A percentile compares a stretch with the other conserved stretches of the same genome.
phyloP scores from a whole-genome alignment of 2,888 invertebrate genomes.

The Anthoptus insignis region DNA sequence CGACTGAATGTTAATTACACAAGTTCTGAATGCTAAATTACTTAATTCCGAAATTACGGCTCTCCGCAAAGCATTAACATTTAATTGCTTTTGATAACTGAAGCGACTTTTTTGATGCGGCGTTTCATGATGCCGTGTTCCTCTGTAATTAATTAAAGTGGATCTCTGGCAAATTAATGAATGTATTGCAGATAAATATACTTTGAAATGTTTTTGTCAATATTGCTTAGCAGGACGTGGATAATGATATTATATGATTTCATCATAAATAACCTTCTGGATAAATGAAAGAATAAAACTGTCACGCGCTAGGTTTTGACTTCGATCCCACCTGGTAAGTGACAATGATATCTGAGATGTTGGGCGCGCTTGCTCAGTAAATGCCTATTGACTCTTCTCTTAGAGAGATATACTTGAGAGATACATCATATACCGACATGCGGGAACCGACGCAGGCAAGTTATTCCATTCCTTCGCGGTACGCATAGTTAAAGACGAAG shows the following conservation, averaged over 20 bases:
- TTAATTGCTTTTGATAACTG: conserved; percentile 55
- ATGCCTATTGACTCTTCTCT: too few species aligned
- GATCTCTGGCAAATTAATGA: conserved; percentile 33
- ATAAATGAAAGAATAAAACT: too few species aligned
- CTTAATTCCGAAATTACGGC: conserved; percentile 54
- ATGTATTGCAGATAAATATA: conserved; percentile 29
- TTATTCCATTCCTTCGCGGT: too few species aligned
- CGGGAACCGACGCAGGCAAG: too few species aligned
- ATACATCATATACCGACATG: too few species aligned
- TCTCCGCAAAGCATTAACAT: conserved; percentile 53
- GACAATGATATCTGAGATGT: too few species aligned
- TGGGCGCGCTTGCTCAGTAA: too few species aligned
- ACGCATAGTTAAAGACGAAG: too few species aligned
- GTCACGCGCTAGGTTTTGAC: too few species aligned
- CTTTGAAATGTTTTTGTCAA: conserved; percentile 26
- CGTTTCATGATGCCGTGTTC: conserved; percentile 36
- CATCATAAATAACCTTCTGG: too few species aligned
- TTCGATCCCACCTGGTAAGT: too few species aligned
- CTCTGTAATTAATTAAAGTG: conserved; percentile 38
- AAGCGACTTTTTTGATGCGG: conserved; percentile 42
- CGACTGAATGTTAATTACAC: conserved; percentile 55
- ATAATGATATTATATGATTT: background rate
- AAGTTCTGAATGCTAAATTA: conserved; percentile 54
- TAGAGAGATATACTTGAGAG: too few species aligned
- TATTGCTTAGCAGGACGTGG: conserved; percentile 5